Evolutionary conservation across 2,888 invertebrate genomes (phyloP).

Genomic region (Nymphalis c-album): DNA sequence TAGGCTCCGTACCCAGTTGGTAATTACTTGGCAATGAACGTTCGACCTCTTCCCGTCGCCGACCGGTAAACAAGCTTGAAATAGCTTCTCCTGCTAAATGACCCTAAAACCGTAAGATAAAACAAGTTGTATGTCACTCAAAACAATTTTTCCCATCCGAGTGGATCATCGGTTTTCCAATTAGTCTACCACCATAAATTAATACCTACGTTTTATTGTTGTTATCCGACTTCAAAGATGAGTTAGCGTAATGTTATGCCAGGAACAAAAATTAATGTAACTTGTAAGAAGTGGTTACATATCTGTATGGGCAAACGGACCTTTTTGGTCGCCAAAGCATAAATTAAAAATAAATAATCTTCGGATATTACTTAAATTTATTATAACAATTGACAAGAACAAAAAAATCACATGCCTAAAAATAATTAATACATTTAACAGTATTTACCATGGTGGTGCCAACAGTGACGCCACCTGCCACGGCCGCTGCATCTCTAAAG

Average conservation of each 20-base stretch:
- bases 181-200: too few relatives aligned
- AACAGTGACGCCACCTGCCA: conserved; percentile 98
- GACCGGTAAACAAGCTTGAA: conserved; percentile 74
- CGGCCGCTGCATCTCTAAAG: conserved; percentile 97
- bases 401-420: not conserved
- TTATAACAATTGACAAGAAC: too few relatives aligned
- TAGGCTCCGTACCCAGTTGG: conserved; percentile 72
- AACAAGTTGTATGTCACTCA: too few relatives aligned
- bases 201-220: too few relatives aligned
- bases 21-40: conserved; percentile 62
- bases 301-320: not conserved
- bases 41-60: conserved; percentile 58
- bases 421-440: not conserved
- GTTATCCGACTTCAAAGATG: too few relatives aligned
- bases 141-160: too few relatives aligned
- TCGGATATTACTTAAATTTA: too few relatives aligned
- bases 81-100: conserved; percentile 94
- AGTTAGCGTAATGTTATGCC: too few relatives aligned
- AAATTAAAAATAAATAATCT: too few relatives aligned
- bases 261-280: too few relatives aligned
- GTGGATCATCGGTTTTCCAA: too few relatives aligned
- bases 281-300: not conserved
- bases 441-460: conserved; percentile 92
- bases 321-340: too few relatives aligned
- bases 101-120: conserved; percentile 78